Base-by-base conservation (phyloP, 2,888 invertebrate genomes). In the Aspidapion aeneum region DNA sequence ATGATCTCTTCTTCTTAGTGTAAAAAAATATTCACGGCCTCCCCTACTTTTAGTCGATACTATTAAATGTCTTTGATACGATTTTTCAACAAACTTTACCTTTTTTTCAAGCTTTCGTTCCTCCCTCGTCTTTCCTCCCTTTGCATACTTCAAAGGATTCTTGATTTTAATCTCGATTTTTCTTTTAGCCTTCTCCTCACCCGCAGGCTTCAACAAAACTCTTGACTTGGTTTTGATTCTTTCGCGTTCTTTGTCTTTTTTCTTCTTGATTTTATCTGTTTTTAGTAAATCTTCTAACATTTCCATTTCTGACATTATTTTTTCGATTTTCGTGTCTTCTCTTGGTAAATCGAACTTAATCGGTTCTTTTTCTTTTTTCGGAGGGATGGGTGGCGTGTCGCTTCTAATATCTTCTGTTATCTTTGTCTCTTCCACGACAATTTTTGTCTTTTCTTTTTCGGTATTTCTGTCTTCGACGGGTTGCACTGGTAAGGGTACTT, bases 81-180 rank as follows among this genome's bases (percentile, higher is more conserved):
- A 18, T 54, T 16, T 18, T 12, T 20, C 21, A 57, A 65, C 56
- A 57, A 55, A 48, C 48, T 60, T 19, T 52, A 22, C 18, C 18
- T 66, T 61, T 60, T 59, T 52, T 60, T 57, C 58, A 50, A 48
- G 18, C 58, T 62, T 57, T 58, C 48, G 22, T 21, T 64, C 55
- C 16, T 48, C 22, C 61, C 66, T 69, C 0, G 19, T 48, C 55
- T 69, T 67, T 3, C 62, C 63, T n/a, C 55, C 65, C 59, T 69
- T 70, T 62, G 75, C 73, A 60, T 79, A 78, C 62, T 79, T 79
- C 0, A 75, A 69, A 0, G 78, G 78, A 71, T 79, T 78, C 60
- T 77, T 74, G 16, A 79, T 78, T 67, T 77, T 79, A 18, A 79
- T 79, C 66, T 79, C 79, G 51, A 79, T 78, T 68, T 77, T 78